A percentile compares a stretch with the other conserved stretches of the same genome.
These are phyloP conservation scores for Lepilemur septentrionalis DNA, from an alignment of 2,797 vertebrate genomes.

Conservation along the genomic window DNA sequence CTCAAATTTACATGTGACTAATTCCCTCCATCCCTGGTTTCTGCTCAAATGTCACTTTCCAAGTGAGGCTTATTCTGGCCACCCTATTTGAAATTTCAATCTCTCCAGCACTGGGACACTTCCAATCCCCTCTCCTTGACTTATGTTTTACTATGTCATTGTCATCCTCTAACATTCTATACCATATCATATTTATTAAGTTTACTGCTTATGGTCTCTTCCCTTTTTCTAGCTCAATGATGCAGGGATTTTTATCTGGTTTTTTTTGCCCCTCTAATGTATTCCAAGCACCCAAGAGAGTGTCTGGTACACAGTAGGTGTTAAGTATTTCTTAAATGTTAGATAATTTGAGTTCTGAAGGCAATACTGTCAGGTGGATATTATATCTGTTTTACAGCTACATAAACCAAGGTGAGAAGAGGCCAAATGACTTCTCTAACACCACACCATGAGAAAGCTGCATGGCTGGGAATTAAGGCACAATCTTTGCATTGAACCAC, in stretches of 20 bases:
- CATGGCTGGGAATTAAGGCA: neutral
- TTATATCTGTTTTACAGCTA: neutral
- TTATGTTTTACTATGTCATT: neutral
- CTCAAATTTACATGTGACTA: constrained; percentile 2
- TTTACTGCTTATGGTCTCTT: neutral
- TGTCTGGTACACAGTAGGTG: neutral
- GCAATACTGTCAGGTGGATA: neutral
- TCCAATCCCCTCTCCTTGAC: neutral
- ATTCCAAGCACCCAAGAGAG: neutral
- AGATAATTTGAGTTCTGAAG: neutral
- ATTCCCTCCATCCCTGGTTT: neutral
- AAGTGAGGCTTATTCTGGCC: neutral
- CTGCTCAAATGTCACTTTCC: constrained; percentile 3
- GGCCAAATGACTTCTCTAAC: neutral
- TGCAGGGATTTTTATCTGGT: neutral
- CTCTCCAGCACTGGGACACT: neutral
- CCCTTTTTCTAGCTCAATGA: neutral
- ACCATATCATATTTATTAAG: neutral
- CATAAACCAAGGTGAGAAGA: neutral
- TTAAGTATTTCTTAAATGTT: neutral
- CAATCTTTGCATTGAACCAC: neutral
- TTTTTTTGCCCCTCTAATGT: neutral
- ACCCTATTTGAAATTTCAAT: neutral
- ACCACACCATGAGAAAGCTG: neutral
- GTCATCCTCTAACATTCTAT: neutral